Evolutionary conservation across 2,113 vertebrate genomes (phyloP).

Genomic region (Bufo gargarizans): DNA sequence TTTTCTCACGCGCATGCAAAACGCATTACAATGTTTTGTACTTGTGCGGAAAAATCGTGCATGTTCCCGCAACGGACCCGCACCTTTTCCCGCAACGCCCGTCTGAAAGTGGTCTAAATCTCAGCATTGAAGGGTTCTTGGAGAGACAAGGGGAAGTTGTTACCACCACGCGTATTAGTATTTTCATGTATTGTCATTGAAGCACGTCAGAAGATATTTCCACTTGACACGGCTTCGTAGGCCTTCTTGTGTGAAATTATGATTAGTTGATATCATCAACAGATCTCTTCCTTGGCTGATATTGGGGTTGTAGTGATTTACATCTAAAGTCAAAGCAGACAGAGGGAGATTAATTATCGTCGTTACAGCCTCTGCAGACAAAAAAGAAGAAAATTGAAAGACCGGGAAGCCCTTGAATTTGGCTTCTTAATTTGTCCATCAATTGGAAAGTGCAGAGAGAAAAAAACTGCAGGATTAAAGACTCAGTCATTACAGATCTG

Average conservation of each 20-base stretch:
- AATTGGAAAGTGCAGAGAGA: conserved; percentile 41
- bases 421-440: conserved; percentile 50
- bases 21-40: no score
- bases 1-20: no score
- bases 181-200: conserved; percentile 30
- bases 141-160: background rate
- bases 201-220: conserved; percentile 10
- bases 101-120: no score
- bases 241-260: conserved; percentile 39
- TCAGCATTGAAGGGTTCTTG: background rate
- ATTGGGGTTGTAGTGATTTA: conserved; percentile 21
- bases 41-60: no score
- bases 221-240: conserved; percentile 25
- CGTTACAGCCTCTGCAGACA: conserved; percentile 26
- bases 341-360: conserved; percentile 55
- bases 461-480: conserved; percentile 37
- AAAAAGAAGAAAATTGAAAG: conserved; percentile 34
- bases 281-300: conserved; percentile 29
- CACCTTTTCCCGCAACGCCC: no score
- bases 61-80: no score
- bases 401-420: conserved; percentile 36
- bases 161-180: conserved; percentile 10
- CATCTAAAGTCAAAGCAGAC: conserved; percentile 40
- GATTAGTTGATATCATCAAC: conserved; percentile 36
- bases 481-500: conserved; percentile 52